Evolutionary conservation across 23 tunicate genomes (phyloP).

Genomic region (Ascidia mentula): DNA sequence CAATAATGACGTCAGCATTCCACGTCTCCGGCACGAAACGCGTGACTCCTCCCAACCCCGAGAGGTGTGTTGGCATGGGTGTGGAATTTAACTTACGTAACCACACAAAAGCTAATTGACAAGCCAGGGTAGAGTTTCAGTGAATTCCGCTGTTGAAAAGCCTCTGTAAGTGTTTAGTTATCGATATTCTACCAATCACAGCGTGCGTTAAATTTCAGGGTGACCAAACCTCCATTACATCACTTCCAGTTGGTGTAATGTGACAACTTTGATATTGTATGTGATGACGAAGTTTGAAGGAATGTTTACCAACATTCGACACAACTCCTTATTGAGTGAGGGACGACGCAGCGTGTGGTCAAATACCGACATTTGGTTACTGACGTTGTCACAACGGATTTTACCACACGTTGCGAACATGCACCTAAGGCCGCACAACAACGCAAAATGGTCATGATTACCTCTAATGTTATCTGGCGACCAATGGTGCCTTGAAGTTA

Average conservation of each 20-base stretch:
- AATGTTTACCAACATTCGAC: conserved; percentile 2
- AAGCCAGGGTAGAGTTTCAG: too few relatives aligned
- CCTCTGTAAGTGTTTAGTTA: too few relatives aligned
- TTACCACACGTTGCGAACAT: neutral
- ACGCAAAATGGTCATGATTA: neutral
- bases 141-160: too few relatives aligned
- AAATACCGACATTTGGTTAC: too few relatives aligned
- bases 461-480: neutral
- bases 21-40: neutral
- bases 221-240: neutral
- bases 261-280: neutral
- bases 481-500: neutral
- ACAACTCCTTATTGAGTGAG: neutral
- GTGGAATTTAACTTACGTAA: neutral
- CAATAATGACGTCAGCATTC: conserved; percentile 12
- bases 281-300: neutral
- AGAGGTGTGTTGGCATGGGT: neutral
- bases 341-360: neutral
- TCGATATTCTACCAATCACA: neutral
- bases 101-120: neutral
- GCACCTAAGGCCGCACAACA: neutral
- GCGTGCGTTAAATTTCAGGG: neutral
- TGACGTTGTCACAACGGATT: too few relatives aligned
- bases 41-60: neutral
- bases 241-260: neutral